These are phyloP conservation scores for Orchesellides sinensis DNA, from an alignment of 2,888 invertebrate genomes.

Conservation along the genomic window DNA sequence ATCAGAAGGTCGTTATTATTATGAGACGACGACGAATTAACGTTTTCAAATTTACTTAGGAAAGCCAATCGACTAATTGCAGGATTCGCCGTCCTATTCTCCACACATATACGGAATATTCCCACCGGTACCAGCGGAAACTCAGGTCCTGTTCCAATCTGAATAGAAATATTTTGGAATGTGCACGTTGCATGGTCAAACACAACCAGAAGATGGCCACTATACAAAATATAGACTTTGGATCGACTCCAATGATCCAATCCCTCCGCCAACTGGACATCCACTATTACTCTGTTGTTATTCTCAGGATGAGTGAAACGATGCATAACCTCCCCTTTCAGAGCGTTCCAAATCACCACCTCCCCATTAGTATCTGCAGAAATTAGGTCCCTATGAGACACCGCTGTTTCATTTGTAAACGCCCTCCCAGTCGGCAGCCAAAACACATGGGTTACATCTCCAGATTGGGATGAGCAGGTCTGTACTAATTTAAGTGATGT, in stretches of 20 bases:
- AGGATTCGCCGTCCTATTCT: constrained; percentile 60
- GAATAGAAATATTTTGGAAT: constrained; percentile 70
- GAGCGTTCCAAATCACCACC: constrained; percentile 68
- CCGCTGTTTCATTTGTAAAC: constrained; percentile 58
- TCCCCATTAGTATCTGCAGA: constrained; percentile 67
- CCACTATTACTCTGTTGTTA: constrained; percentile 62
- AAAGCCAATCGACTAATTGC: constrained; percentile 63
- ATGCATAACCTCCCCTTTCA: constrained; percentile 63
- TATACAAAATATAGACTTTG: constrained; percentile 71
- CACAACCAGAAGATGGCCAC: constrained; percentile 69
- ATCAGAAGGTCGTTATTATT: constrained; percentile 19
- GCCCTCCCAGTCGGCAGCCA: constrained; percentile 63
- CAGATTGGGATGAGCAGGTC: constrained; percentile 68
- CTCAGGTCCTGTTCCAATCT: constrained; percentile 30
- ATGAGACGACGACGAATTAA: background rate
- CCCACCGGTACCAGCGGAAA: constrained; percentile 44
- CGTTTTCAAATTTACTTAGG: constrained; percentile 42
- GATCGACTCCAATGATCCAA: constrained; percentile 69
- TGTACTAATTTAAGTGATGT: constrained; percentile 61
- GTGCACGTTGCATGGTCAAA: constrained; percentile 67
- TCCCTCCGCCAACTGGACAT: constrained; percentile 68
- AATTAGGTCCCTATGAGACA: constrained; percentile 66
- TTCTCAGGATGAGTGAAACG: constrained; percentile 69
- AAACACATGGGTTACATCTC: constrained; percentile 63
- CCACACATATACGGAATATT: constrained; percentile 67